Evolutionary conservation across 1,140 invertebrate genomes (phyloP).

Genomic region (Aphelinus atriplicis): DNA sequence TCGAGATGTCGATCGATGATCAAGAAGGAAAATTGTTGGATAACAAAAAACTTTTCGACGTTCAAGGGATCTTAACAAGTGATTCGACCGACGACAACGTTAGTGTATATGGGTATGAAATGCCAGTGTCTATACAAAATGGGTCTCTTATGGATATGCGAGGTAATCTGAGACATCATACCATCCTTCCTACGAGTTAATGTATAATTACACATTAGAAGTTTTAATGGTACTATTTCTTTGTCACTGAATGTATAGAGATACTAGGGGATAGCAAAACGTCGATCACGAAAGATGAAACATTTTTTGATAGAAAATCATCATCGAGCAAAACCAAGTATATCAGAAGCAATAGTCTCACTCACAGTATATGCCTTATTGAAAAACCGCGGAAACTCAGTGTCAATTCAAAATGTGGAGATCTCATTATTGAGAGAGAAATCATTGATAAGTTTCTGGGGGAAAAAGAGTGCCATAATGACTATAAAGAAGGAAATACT

Average conservation of each 20-base stretch:
- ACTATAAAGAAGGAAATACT: neutral
- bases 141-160: neutral
- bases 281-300: neutral
- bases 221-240: no score
- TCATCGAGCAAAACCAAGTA: neutral
- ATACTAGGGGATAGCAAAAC: no score
- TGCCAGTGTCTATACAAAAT: neutral
- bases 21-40: neutral
- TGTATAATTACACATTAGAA: no score
- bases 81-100: conserved; percentile 33
- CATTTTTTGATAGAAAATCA: neutral
- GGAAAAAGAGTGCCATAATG: neutral
- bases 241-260: no score
- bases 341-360: conserved; percentile 11
- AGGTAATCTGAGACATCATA: neutral
- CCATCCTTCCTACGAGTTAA: no score
- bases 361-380: neutral
- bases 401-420: conserved; percentile 7
- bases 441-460: neutral
- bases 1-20: neutral
- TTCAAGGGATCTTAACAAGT: neutral
- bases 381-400: conserved; percentile 5
- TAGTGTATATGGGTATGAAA: conserved; percentile 27
- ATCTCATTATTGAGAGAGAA: neutral
- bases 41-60: no score